Evolutionary conservation across 1,140 invertebrate species (phyloP), one percentile per base, ranked within the genome.

Genomic region (Drosophila seguyi): DNA sequence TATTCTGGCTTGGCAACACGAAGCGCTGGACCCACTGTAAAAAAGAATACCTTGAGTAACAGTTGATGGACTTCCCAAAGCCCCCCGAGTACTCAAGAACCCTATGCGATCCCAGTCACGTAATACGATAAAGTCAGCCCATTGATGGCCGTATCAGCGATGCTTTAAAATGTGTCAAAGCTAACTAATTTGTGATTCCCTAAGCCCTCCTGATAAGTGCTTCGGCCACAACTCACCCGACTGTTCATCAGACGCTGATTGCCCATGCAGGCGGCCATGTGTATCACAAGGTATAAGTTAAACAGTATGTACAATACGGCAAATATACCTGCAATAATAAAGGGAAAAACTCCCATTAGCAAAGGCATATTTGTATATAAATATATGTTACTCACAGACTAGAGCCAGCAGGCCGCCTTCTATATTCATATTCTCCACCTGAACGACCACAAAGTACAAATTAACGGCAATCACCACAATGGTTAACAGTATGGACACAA

Each of bases 391-490:
- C 87, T 86, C 72, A 93, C 93, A 90, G 36, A 97, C 93, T 29
- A 93, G 61, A 0, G 95, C 77, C 56, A 95, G 94, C 73, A 71
- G 94, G 72, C 71, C 93, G 93, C 95, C 95, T 44, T 93, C 71
- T 3, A 95, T 93, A 34, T 95, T 71, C 20, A 93, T 83, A 2
- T 93, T 76, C 13, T 94, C 87, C 0, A 96, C 94, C 75, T 95
- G 96, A 25, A 94, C 93, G 20, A 95, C 93, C 4, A 98, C 96
- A 92, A 98, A 97, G 90, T 95, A 98, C 50, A 97, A 94, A 90
- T 98, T 98, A 73, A 98, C 97, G 13, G 87, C 91, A 82, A 98
- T 97, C 1, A 98, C 96, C 22, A 96, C 88, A 11, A 95, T 82
- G 8, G 96, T 96, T 18, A 98, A 91, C 1, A 95, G 34, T 39